A percentile compares a stretch with the other conserved stretches of the same genome.
These are phyloP conservation scores for Callipepla squamata DNA, from an alignment of 2,113 vertebrate species.

Conservation along the genomic window DNA sequence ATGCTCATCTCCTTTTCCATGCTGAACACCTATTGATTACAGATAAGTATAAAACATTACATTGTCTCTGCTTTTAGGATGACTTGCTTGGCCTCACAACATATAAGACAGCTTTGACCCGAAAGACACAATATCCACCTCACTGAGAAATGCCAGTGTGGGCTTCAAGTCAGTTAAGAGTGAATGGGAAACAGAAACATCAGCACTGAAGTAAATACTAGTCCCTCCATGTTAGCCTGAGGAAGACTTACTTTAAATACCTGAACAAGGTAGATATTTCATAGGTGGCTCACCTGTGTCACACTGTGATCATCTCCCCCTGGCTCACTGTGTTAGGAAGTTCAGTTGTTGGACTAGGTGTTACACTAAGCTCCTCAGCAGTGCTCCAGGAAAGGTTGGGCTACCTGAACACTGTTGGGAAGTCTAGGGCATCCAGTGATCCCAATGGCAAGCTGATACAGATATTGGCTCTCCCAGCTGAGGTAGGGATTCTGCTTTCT, in stretches of 20 bases:
- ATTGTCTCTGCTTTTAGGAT: background rate
- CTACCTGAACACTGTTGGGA: background rate
- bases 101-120: background rate
- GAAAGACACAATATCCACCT: background rate
- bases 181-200: background rate
- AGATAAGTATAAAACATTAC: background rate
- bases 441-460: background rate
- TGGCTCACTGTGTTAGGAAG: background rate
- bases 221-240: background rate
- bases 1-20: background rate
- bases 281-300: background rate
- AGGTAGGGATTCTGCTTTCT: background rate
- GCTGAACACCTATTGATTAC: background rate
- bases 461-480: background rate
- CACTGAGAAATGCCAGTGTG: background rate
- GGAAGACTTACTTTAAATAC: background rate
- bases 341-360: background rate
- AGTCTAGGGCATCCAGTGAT: background rate
- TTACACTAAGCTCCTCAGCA: background rate
- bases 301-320: background rate
- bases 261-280: background rate
- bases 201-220: background rate
- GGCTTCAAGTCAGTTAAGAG: background rate
- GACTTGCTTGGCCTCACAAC: background rate
- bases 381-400: background rate